phyloP scores from a whole-genome alignment of 2,888 invertebrate species.

The Hipparchia semele region DNA sequence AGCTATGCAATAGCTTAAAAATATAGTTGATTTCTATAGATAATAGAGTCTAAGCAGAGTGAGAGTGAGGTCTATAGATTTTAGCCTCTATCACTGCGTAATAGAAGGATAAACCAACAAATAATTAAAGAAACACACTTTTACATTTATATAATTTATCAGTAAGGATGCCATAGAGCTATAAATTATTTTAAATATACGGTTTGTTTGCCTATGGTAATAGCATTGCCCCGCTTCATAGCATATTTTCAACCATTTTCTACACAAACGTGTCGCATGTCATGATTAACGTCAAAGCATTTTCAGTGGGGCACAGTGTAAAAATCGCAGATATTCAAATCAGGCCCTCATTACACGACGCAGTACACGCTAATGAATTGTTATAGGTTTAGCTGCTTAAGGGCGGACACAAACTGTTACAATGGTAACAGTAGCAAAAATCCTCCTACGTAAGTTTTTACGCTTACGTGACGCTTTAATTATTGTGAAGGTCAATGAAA shows the following conservation, averaged over 20 bases:
- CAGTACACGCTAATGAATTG: constrained; percentile 62
- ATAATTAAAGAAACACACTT: neutral
- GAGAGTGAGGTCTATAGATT: no score
- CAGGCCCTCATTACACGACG: constrained; percentile 63
- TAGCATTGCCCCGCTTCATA: constrained; percentile 24
- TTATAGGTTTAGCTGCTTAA: constrained; percentile 35
- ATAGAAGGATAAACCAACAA: no score
- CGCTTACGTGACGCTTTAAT: no score
- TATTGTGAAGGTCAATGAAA: no score
- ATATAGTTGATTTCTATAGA: no score
- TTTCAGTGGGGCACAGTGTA: constrained; percentile 46
- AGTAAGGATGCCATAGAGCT: neutral
- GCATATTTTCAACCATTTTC: neutral
- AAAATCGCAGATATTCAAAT: constrained; percentile 72
- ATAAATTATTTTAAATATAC: constrained; percentile 5
- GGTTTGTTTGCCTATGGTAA: constrained; percentile 16
- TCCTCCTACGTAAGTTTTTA: neutral
- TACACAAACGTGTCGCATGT: constrained; percentile 58
- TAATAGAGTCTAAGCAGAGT: no score
- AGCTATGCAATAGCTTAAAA: no score
- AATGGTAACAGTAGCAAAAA: neutral
- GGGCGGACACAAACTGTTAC: neutral
- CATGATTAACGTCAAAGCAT: constrained; percentile 65
- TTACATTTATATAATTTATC: neutral
- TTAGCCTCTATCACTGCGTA: no score